A percentile compares a stretch with the other conserved stretches of the same genome.
These are phyloP conservation scores for Rhea americana DNA, from an alignment of 2,113 vertebrate genomes.

Conservation along the genomic window DNA sequence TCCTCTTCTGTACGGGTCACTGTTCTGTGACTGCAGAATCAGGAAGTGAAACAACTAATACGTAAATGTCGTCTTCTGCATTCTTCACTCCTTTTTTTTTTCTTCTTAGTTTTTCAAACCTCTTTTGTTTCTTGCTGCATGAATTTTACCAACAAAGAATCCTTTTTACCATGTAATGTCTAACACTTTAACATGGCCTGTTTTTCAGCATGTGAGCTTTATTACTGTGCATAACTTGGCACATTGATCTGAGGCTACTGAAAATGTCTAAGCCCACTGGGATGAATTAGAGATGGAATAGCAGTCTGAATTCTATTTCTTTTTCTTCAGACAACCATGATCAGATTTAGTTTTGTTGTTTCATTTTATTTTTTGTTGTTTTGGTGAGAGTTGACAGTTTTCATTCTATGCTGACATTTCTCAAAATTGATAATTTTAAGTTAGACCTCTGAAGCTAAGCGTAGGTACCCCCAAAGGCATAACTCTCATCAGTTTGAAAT, in stretches of 20 bases:
- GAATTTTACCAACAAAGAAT: not conserved
- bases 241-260: not conserved
- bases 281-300: not conserved
- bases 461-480: not conserved
- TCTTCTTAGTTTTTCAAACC: not conserved
- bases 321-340: not conserved
- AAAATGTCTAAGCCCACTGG: not conserved
- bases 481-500: not conserved
- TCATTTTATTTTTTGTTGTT: not conserved
- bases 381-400: rapidly evolving
- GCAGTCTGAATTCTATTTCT: not conserved
- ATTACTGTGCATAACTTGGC: not conserved
- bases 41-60: not conserved
- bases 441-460: not conserved
- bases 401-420: not conserved
- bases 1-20: rapidly evolving
- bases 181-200: not conserved
- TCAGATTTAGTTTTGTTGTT: not conserved
- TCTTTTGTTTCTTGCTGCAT: not conserved
- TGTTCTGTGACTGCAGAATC: not conserved
- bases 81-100: not conserved
- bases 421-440: not conserved
- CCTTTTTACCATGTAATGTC: not conserved
- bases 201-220: not conserved
- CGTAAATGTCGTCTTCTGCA: rapidly evolving